Evolutionary conservation across 2,797 vertebrate species (phyloP).

Genomic region (Clamator glandarius): DNA sequence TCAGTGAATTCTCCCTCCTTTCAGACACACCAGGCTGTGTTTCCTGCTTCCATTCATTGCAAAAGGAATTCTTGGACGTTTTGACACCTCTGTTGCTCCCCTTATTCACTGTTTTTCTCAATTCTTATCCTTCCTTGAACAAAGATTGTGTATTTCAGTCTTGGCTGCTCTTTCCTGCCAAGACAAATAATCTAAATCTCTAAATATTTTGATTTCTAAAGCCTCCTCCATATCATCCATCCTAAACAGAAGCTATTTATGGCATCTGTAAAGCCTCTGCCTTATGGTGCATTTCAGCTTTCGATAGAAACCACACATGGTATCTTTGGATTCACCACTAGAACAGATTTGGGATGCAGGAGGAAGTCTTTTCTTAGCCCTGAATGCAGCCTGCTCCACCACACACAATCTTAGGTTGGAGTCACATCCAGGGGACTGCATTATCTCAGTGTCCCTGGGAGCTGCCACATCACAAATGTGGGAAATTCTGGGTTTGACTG

Average conservation of each 20-base stretch:
- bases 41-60: not conserved
- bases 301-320: slow-evolving; percentile 15
- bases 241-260: slow-evolving; percentile 42
- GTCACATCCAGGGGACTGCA: not conserved
- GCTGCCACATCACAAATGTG: not conserved
- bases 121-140: not conserved
- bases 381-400: not conserved
- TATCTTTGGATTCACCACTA: slow-evolving; percentile 12
- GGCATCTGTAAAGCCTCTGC: slow-evolving; percentile 3
- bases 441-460: not conserved
- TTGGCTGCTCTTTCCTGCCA: slow-evolving; percentile 33
- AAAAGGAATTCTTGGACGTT: slow-evolving; percentile 7
- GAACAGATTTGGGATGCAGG: not conserved
- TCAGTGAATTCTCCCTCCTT: not conserved
- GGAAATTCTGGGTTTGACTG: not conserved
- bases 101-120: slow-evolving; percentile 21
- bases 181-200: slow-evolving; percentile 50
- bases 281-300: slow-evolving; percentile 44
- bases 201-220: slow-evolving; percentile 66
- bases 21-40: rapidly evolving
- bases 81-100: slow-evolving; percentile 8
- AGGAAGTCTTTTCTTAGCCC: slow-evolving; percentile 5
- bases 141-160: not conserved
- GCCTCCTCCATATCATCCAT: slow-evolving; percentile 36
- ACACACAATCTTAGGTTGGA: not conserved